Conservation (phyloP, 2,113 vertebrate genomes). For the Geococcyx californianus region DNA sequence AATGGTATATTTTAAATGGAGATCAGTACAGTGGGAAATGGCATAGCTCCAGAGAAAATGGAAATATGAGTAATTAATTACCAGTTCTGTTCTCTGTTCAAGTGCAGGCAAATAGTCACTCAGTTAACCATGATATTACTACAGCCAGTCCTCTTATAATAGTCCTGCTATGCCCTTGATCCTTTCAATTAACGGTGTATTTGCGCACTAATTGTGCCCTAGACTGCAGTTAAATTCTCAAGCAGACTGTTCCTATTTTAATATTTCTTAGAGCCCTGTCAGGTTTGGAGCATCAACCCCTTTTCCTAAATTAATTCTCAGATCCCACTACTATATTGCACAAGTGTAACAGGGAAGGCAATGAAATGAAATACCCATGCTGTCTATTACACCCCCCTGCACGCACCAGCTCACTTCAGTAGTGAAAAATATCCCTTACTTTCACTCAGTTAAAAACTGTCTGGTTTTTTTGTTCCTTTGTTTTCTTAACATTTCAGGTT, state of each 20-base stretch:
- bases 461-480: not conserved
- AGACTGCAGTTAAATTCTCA: not conserved
- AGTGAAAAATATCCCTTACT: not conserved
- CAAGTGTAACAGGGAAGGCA: accelerated
- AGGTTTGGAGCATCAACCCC: not conserved
- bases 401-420: not conserved
- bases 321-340: accelerated
- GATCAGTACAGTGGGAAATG: not conserved
- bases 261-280: not conserved
- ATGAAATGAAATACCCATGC: too few relatives aligned
- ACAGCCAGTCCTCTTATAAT: not conserved
- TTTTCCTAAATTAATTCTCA: not conserved
- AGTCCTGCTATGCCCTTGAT: not conserved
- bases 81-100: not conserved
- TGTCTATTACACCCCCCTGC: not conserved
- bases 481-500: not conserved
- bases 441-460: accelerated
- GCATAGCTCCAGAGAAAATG: not conserved
- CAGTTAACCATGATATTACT: not conserved
- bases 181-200: not conserved
- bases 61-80: not conserved
- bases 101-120: not conserved
- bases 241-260: not conserved
- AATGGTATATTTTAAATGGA: not conserved
- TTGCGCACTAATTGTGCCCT: not conserved